These are phyloP conservation scores for Scolanthus callimorphus DNA, from an alignment of 92 coral and sea anemone genomes.

Conservation along the genomic window DNA sequence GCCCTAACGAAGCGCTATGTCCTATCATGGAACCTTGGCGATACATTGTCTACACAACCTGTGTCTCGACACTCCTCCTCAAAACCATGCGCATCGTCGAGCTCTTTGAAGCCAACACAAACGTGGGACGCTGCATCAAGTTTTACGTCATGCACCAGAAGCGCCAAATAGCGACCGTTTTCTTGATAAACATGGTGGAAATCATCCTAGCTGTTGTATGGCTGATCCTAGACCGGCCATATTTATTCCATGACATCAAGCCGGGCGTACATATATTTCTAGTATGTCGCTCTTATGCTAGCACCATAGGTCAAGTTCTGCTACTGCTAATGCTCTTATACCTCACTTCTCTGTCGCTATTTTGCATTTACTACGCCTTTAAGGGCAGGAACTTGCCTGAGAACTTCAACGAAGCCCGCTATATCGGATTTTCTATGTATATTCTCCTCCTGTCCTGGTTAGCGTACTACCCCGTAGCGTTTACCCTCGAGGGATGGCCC, in stretches of 20 bases:
- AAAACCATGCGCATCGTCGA: constrained; percentile 21
- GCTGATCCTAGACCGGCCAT: constrained; percentile 45
- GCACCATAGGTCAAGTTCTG: constrained; percentile 27
- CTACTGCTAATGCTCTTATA: constrained; percentile 31
- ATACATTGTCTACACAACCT: constrained; percentile 19
- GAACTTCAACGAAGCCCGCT: constrained; percentile 67
- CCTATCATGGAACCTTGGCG: constrained; percentile 13
- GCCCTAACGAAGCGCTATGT: constrained; percentile 14
- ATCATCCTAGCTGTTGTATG: constrained; percentile 25
- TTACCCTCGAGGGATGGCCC: constrained; percentile 42
- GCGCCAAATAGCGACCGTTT: constrained; percentile 4
- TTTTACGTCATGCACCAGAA: constrained; percentile 8
- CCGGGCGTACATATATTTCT: constrained; percentile 44
- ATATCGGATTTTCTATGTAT: constrained; percentile 67
- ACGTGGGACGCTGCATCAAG: not conserved
- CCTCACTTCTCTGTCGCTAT: constrained; percentile 24
- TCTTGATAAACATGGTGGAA: constrained; percentile 22
- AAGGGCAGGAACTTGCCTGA: constrained; percentile 61
- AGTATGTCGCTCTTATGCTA: constrained; percentile 34
- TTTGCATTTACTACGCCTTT: constrained; percentile 60
- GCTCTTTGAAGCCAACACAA: constrained; percentile 7
- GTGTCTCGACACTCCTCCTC: constrained; percentile 26
- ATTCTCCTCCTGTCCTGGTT: constrained; percentile 54
- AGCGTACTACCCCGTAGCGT: constrained; percentile 61
- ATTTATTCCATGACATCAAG: constrained; percentile 20